Percentiles rank a stretch among this genome's conserved stretches.
Conservation (phyloP, 2,888 invertebrate species). For the Asteroscopus sphinx region DNA sequence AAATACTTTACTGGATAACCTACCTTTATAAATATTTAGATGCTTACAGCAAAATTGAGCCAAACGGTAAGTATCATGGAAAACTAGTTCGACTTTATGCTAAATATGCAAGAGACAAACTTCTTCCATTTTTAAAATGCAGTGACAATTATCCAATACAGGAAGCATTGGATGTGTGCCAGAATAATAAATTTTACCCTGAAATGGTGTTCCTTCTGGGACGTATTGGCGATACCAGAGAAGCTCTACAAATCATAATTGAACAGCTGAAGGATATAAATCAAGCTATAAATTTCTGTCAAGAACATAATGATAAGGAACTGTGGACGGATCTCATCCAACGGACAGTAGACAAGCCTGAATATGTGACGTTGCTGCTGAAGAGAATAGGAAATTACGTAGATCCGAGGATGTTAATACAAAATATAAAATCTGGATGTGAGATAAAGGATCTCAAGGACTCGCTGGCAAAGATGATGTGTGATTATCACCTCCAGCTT, state of each 20-base stretch:
- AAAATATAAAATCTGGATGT: conserved; percentile 95
- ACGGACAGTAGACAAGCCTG: conserved; percentile 96
- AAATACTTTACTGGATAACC: too few species aligned
- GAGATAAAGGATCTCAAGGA: conserved; percentile 97
- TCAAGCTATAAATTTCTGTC: conserved; percentile 98
- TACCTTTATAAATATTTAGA: conserved; percentile 96
- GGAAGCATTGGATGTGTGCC: conserved; percentile 97
- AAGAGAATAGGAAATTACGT: conserved; percentile 93
- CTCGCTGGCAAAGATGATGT: conserved; percentile 97
- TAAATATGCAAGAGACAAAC: conserved; percentile 94
- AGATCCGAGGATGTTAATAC: conserved; percentile 96
- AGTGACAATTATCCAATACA: conserved; percentile 98
- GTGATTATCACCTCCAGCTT: conserved; percentile 98
- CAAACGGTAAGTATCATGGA: conserved; percentile 95
- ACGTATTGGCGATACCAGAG: conserved; percentile 96
- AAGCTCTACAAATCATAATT: conserved; percentile 97
- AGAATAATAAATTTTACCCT: conserved; percentile 93
- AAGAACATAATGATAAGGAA: conserved; percentile 98
- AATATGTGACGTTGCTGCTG: conserved; percentile 90
- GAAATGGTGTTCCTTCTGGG: conserved; percentile 98
- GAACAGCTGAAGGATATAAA: conserved; percentile 95
- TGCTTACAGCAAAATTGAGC: conserved; percentile 95
- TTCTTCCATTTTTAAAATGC: conserved; percentile 96
- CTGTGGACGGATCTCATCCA: conserved; percentile 97
- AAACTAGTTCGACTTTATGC: conserved; percentile 97